A percentile compares a stretch with the other conserved stretches of the same genome.
phyloP scores from a whole-genome alignment of 2,797 vertebrate species.

The Alcedo atthis region DNA sequence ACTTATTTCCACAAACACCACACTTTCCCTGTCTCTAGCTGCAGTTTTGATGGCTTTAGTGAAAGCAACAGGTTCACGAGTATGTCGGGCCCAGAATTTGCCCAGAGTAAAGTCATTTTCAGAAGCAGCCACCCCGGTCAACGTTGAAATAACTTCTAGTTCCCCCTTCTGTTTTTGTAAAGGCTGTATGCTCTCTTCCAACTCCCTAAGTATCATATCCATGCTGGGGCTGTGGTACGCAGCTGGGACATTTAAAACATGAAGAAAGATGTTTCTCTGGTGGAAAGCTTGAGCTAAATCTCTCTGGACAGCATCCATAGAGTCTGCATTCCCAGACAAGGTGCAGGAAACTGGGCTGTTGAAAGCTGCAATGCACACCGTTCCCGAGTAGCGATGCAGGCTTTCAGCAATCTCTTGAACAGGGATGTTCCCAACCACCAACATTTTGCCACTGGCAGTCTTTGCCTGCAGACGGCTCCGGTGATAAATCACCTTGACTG shows the following conservation, averaged over 20 bases:
- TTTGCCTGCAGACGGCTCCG: conserved; percentile 84
- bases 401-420: conserved; percentile 74
- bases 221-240: conserved; percentile 90
- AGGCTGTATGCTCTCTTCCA: conserved; percentile 72
- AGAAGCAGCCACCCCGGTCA: conserved; percentile 77
- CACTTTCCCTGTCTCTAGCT: conserved; percentile 68
- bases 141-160: conserved; percentile 84
- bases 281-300: conserved; percentile 71
- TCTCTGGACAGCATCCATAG: conserved; percentile 72
- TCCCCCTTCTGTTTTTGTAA: conserved; percentile 75
- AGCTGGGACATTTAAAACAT: conserved; percentile 79
- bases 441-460: conserved; percentile 86
- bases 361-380: conserved; percentile 83
- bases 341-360: conserved; percentile 88
- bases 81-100: conserved; percentile 85
- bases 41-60: conserved; percentile 75
- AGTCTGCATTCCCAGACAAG: conserved; percentile 83
- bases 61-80: conserved; percentile 85
- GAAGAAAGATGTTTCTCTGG: conserved; percentile 82
- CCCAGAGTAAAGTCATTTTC: conserved; percentile 81
- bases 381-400: conserved; percentile 73
- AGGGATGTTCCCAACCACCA: conserved; percentile 85
- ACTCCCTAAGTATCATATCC: conserved; percentile 81
- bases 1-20: conserved; percentile 88
- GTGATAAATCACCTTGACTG: conserved; percentile 85